phyloP scores from a whole-genome alignment of 1,140 invertebrate species.

The Bombus huntii region DNA sequence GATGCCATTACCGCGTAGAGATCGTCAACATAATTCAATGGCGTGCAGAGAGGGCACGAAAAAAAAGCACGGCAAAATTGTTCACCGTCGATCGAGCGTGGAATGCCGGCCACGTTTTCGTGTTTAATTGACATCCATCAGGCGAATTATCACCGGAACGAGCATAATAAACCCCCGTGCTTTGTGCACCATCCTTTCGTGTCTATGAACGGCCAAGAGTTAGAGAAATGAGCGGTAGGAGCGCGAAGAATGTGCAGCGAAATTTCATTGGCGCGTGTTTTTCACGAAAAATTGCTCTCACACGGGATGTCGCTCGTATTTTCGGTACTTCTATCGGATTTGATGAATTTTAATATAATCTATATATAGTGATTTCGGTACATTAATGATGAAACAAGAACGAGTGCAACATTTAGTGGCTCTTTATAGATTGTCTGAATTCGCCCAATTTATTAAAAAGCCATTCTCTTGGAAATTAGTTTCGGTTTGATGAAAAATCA shows the following conservation, averaged over 20 bases:
- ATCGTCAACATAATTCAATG: conserved; percentile 46
- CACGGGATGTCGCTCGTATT: neutral
- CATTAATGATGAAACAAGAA: too few species aligned
- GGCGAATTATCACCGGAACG: conserved; percentile 35
- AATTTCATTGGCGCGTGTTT: neutral
- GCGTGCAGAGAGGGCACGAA: neutral
- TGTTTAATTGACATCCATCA: conserved; percentile 49
- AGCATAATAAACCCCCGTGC: conserved; percentile 25
- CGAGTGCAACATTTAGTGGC: neutral
- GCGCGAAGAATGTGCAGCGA: neutral
- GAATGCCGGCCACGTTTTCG: conserved; percentile 35
- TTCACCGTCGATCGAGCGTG: conserved; percentile 35
- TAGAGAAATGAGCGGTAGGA: conserved; percentile 1
- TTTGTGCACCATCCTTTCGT: neutral
- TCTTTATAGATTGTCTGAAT: neutral
- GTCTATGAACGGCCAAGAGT: neutral
- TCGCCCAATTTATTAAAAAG: neutral
- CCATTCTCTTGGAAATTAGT: neutral
- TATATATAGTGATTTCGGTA: neutral
- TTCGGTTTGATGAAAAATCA: neutral
- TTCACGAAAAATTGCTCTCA: neutral
- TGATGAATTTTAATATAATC: neutral
- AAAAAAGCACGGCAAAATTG: conserved; percentile 26
- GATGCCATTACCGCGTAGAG: conserved; percentile 23
- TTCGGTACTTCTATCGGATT: neutral